phyloP scores from a whole-genome alignment of 2,797 vertebrate genomes.

The Artibeus jamaicensis region DNA sequence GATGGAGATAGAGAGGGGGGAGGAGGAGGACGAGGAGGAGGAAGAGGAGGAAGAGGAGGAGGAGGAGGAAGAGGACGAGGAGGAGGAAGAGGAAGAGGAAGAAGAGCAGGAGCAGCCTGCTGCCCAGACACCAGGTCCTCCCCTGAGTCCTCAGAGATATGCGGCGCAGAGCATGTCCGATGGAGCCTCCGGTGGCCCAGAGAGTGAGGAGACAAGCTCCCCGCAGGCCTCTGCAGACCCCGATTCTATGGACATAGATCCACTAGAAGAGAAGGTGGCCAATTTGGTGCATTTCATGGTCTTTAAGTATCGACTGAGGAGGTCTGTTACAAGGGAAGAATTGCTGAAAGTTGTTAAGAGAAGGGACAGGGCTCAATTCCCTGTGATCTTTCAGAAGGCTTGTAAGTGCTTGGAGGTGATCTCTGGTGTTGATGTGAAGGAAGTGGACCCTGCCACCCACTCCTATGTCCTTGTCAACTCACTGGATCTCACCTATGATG shows the following conservation, averaged over 20 bases:
- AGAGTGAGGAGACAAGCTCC: not conserved
- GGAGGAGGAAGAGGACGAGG: too few relatives aligned
- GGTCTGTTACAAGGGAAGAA: slow-evolving; percentile 8
- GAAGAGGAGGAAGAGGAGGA: not conserved
- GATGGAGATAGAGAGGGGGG: not conserved
- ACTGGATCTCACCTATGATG: slow-evolving; percentile 8
- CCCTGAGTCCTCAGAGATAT: not conserved
- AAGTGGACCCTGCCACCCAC: not conserved
- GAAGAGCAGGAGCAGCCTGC: not conserved
- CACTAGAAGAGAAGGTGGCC: not conserved
- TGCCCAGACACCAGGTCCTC: not conserved
- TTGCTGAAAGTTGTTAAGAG: not conserved
- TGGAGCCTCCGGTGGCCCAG: not conserved
- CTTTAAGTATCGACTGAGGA: slow-evolving; percentile 24
- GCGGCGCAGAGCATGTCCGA: not conserved
- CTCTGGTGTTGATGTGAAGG: slow-evolving; percentile 49
- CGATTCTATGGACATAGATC: accelerated
- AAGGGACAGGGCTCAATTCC: not conserved
- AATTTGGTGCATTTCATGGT: slow-evolving; percentile 24
- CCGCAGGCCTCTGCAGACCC: accelerated
- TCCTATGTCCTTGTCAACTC: slow-evolving; percentile 38
- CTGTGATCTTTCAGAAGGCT: slow-evolving; percentile 40
- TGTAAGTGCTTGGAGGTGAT: slow-evolving; percentile 44
- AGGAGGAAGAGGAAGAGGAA: too few relatives aligned
- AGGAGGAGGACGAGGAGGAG: not conserved